Evolutionary conservation across 2,113 vertebrate species (phyloP).

Genomic region (Petaurus breviceps): DNA sequence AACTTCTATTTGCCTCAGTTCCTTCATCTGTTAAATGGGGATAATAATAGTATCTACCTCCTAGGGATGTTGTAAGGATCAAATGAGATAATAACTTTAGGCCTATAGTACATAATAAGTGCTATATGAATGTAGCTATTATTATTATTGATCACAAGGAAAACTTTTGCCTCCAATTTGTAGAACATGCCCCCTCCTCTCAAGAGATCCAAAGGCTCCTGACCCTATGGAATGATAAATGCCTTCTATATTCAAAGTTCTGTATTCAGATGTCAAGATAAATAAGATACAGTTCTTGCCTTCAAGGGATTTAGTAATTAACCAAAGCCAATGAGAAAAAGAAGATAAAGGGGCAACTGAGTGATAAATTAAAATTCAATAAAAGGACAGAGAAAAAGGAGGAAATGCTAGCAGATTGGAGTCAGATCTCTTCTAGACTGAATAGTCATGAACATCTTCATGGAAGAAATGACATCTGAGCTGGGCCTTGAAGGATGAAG

Average conservation of each 20-base stretch:
- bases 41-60: neutral
- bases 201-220: neutral
- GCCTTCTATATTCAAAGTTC: neutral
- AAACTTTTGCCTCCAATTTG: neutral
- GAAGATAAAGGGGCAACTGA: neutral
- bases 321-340: neutral
- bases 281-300: neutral
- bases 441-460: neutral
- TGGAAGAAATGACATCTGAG: neutral
- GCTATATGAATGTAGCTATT: neutral
- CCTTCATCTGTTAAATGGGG: neutral
- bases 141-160: neutral
- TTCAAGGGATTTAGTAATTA: neutral
- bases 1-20: too few species aligned
- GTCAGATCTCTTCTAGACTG: neutral
- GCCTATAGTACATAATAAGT: neutral
- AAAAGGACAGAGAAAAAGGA: neutral
- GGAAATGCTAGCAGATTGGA: too few species aligned
- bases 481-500: neutral
- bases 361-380: neutral
- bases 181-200: neutral
- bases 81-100: neutral
- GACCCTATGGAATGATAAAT: constrained; percentile 52
- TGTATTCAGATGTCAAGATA: neutral
- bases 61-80: neutral